Percentiles rank a stretch among this genome's conserved stretches.
Evolutionary conservation across 2,113 vertebrate species (phyloP).

Genomic region (Actenoides lindsayi): DNA sequence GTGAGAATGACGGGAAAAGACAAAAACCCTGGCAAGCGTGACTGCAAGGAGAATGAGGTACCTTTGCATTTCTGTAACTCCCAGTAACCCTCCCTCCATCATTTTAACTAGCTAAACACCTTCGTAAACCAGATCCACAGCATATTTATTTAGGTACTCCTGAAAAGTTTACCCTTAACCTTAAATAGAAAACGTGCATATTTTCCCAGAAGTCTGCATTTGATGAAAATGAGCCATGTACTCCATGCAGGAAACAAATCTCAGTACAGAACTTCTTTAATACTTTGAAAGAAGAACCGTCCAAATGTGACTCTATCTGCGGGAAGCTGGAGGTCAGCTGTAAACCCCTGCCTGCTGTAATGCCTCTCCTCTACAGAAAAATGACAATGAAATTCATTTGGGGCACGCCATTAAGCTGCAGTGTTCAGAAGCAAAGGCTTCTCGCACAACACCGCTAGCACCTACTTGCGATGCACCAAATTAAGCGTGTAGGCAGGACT

Average conservation of each 20-base stretch:
- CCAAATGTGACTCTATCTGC: background rate
- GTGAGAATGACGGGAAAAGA: background rate
- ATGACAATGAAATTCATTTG: background rate
- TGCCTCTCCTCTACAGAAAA: background rate
- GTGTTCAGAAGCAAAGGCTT: background rate
- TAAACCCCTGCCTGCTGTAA: background rate
- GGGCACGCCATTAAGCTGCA: background rate
- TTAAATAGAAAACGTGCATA: background rate
- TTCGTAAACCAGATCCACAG: background rate
- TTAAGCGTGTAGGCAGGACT: background rate
- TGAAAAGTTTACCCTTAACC: background rate
- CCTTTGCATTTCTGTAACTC: background rate
- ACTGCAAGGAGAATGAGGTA: background rate
- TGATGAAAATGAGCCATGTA: background rate
- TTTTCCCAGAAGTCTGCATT: background rate
- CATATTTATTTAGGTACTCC: background rate
- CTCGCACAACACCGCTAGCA: background rate
- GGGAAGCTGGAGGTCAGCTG: background rate
- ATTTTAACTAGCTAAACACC: background rate
- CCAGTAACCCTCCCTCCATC: background rate
- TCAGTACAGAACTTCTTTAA: background rate
- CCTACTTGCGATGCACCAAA: background rate
- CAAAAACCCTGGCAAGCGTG: background rate
- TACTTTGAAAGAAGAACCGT: background rate
- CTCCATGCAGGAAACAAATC: background rate